phyloP scores from a whole-genome alignment of 2,888 invertebrate genomes.

The Mimachlamys varia region DNA sequence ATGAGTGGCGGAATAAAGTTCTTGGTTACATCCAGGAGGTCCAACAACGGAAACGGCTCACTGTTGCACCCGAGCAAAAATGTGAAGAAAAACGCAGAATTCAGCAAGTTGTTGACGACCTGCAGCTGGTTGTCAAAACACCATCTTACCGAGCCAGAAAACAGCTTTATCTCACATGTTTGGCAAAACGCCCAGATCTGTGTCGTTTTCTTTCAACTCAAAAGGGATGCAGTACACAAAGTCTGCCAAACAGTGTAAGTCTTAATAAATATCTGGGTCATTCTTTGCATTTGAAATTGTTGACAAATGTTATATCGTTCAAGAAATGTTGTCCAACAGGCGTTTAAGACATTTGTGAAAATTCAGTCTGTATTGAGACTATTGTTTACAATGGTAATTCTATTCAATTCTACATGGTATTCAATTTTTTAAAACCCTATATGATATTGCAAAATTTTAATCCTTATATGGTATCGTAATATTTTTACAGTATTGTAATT shows the following conservation, averaged over 20 bases:
- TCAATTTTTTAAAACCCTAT: no score
- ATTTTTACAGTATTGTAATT: no score
- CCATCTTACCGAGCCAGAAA: neutral
- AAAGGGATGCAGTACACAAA: neutral
- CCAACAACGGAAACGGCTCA: neutral
- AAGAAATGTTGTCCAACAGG: no score
- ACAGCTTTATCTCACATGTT: neutral
- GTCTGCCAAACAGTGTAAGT: neutral
- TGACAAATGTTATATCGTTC: no score
- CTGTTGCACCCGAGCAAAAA: neutral
- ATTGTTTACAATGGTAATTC: no score
- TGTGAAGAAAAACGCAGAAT: neutral
- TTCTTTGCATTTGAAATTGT: no score
- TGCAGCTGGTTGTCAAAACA: neutral
- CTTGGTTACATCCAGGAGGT: neutral
- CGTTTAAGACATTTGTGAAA: no score
- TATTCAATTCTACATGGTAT: no score
- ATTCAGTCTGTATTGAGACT: no score
- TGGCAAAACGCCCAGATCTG: neutral
- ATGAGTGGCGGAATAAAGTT: neutral
- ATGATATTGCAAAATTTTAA: no score
- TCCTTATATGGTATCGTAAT: no score
- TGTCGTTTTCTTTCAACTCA: neutral
- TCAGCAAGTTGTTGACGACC: constrained; percentile 1
- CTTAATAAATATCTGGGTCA: no score